phyloP scores from a whole-genome alignment of 2,113 vertebrate species.

The Mastomys natalensis region DNA sequence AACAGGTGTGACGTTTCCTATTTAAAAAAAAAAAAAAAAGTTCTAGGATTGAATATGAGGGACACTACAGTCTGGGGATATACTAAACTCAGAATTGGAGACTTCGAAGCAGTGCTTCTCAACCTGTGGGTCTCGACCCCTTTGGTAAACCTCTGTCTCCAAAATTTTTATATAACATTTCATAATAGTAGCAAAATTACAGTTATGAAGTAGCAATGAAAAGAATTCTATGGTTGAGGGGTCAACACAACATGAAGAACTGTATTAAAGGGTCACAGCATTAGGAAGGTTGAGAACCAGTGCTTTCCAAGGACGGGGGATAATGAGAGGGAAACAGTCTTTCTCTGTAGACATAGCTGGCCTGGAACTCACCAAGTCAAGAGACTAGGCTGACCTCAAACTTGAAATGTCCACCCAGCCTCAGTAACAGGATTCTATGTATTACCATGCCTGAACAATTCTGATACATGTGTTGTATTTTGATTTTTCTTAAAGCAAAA shows the following conservation, averaged over 20 bases:
- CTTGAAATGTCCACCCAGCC: not conserved
- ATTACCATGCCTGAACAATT: not conserved
- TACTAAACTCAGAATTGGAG: not conserved
- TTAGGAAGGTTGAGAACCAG: not conserved
- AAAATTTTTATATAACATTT: not conserved
- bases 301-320: not conserved
- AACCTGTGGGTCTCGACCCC: not conserved
- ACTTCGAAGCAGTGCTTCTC: not conserved
- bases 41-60: not conserved
- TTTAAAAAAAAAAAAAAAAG: not conserved
- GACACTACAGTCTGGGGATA: not conserved
- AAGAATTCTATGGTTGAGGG: not conserved
- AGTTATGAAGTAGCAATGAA: not conserved
- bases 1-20: not conserved
- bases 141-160: not conserved
- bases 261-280: not conserved
- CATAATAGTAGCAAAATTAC: not conserved
- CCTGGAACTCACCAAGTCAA: not conserved
- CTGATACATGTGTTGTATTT: not conserved
- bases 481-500: not conserved
- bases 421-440: not conserved
- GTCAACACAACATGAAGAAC: not conserved
- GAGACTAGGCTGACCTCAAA: not conserved
- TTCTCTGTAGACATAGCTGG: not conserved
- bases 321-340: not conserved